Evolutionary conservation across 2,888 invertebrate genomes (phyloP).

Genomic region (Elegia similella): DNA sequence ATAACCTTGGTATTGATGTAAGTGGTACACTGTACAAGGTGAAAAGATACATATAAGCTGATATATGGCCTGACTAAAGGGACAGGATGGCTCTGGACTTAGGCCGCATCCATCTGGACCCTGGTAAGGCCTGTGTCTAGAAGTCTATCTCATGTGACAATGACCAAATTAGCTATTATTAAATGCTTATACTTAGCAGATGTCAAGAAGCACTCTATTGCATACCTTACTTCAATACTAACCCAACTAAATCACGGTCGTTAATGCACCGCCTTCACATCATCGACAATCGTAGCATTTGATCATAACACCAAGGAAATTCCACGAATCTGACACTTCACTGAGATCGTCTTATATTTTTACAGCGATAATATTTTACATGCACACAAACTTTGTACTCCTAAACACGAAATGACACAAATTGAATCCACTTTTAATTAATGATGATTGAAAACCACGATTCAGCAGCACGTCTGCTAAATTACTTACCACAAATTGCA

Average conservation of each 20-base stretch:
- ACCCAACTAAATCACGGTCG: constrained; percentile 70
- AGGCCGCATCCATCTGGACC: too few species aligned
- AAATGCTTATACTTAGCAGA: constrained; percentile 40
- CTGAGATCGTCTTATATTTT: constrained; percentile 33
- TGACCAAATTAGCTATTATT: too few species aligned
- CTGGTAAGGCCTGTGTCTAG: too few species aligned
- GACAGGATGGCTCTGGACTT: too few species aligned
- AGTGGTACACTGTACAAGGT: too few species aligned
- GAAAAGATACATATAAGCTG: too few species aligned
- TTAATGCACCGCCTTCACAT: constrained; percentile 76
- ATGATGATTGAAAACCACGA: constrained; percentile 51
- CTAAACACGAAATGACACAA: constrained; percentile 51
- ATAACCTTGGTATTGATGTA: too few species aligned
- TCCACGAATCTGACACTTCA: constrained; percentile 74
- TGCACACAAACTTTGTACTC: constrained; percentile 51
- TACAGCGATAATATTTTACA: constrained; percentile 37
- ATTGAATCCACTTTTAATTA: constrained; percentile 45
- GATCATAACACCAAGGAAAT: constrained; percentile 69
- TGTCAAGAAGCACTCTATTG: constrained; percentile 62
- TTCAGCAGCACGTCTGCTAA: constrained; percentile 55
- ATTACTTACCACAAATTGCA: constrained; percentile 68
- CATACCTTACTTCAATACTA: constrained; percentile 67
- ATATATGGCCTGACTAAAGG: too few species aligned
- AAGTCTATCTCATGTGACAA: too few species aligned
- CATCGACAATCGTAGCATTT: constrained; percentile 64